phyloP scores from a whole-genome alignment of 92 coral and sea anemone species.

The Actinostola sp. region DNA sequence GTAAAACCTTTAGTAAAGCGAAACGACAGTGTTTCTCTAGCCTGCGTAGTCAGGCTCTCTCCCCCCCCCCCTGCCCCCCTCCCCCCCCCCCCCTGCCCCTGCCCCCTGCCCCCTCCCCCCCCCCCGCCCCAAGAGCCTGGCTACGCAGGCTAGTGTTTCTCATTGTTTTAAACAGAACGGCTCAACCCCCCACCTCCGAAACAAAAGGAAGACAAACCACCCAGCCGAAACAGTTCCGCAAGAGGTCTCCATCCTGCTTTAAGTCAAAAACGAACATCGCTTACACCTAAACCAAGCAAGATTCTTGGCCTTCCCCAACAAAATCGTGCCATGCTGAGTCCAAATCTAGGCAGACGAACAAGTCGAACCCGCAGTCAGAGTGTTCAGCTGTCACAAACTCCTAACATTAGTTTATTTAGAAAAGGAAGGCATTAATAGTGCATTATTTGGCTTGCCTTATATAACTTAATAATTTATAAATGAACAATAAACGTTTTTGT shows the following conservation, averaged over 20 bases:
- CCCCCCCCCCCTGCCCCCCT: too few species aligned
- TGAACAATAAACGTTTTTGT: too few species aligned
- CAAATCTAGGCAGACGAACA: constrained; percentile 63
- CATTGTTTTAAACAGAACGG: constrained; percentile 53
- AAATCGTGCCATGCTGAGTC: constrained; percentile 25
- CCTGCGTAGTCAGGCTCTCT: too few species aligned
- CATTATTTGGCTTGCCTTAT: neutral
- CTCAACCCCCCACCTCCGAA: constrained; percentile 88
- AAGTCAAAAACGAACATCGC: constrained; percentile 72
- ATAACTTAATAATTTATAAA: too few species aligned
- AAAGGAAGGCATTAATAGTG: constrained; percentile 5
- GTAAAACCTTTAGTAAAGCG: too few species aligned
- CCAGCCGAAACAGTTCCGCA: constrained; percentile 49
- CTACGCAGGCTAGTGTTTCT: neutral
- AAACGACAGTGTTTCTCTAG: too few species aligned
- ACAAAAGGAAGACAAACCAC: constrained; percentile 49
- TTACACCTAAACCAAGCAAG: constrained; percentile 68
- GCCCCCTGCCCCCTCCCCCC: constrained; percentile 7
- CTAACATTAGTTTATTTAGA: constrained; percentile 40
- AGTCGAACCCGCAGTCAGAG: constrained; percentile 90
- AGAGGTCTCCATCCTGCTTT: constrained; percentile 58
- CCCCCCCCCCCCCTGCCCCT: too few species aligned
- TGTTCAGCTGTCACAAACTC: constrained; percentile 75
- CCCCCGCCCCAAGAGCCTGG: neutral
- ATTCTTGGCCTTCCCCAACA: constrained; percentile 39